A percentile compares a stretch with the other conserved stretches of the same genome.
Evolutionary conservation across 2,888 invertebrate genomes (phyloP).

Genomic region (Electrophaes corylata): DNA sequence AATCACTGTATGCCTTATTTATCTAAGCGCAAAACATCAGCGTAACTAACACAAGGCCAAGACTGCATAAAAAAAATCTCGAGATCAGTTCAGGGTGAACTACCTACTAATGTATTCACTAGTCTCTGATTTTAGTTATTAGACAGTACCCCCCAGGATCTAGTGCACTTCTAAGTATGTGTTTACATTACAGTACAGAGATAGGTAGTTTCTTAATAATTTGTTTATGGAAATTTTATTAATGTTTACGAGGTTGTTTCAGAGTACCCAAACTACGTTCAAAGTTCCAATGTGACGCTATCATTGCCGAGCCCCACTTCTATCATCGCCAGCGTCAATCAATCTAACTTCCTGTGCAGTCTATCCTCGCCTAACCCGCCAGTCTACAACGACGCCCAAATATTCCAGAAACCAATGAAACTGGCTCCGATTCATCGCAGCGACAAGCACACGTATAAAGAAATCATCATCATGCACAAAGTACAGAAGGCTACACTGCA

Average conservation of each 20-base stretch:
- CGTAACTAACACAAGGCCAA: too few relatives aligned
- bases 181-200: too few relatives aligned
- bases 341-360: conserved; percentile 76
- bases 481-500: conserved; percentile 41
- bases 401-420: conserved; percentile 54
- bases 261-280: conserved; percentile 61
- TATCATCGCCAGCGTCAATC: conserved; percentile 77
- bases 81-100: too few relatives aligned
- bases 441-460: conserved; percentile 56
- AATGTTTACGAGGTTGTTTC: conserved; percentile 13
- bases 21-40: too few relatives aligned
- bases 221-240: background rate
- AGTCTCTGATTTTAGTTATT: too few relatives aligned
- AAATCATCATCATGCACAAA: conserved; percentile 63
- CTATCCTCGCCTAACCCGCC: conserved; percentile 51
- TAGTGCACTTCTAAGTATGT: too few relatives aligned
- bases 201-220: background rate
- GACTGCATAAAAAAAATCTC: too few relatives aligned
- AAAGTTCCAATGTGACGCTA: conserved; percentile 66
- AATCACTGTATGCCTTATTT: too few relatives aligned
- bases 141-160: too few relatives aligned
- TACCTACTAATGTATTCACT: too few relatives aligned
- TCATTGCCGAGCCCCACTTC: conserved; percentile 80
- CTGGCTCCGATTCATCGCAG: conserved; percentile 30
- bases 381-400: conserved; percentile 44